Base-by-base conservation (phyloP, 2,888 invertebrate species). In the Lapara coniferarum region DNA sequence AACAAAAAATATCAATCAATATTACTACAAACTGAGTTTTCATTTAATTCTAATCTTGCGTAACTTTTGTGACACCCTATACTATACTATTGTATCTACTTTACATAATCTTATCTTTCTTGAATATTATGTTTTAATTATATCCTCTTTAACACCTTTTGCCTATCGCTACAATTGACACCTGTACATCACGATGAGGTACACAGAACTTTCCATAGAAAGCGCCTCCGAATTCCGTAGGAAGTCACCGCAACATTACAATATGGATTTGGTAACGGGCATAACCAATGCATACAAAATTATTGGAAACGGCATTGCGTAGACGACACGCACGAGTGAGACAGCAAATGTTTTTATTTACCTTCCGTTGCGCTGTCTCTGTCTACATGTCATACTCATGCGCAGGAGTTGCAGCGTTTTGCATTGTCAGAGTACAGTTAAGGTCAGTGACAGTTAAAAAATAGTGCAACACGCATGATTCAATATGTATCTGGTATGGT, bases 231-330 rank as follows among this genome's bases (percentile, higher is more conserved):
- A 75, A 77, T 74, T 72, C 66, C 71, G 63, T 67, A 72, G 75
- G 73, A 74, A 85, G 88, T 86, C 86, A 85, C 85, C 82, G 72
- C 72, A 76, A 79, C 77, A 86, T 88, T 87, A 82, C 76, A 85
- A 86, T 88, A 85, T 81, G 76, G 77, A 80, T 87, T 85, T 85
- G 86, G 85, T 73, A 76, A 76, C 78, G 77, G 71, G 73, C 63
- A 71, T 71, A 79, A 71, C 74, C 80, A 76, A 76, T 84, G 90
- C 87, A 90, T 91, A 86, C 86, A 58, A 78, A 90, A 87, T 83
- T 69, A 78, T 78, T 78, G 72, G 77, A 79, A 63, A 68, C 30
- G 63, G 19, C 49, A 56, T 25, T 30, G 46, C n/a, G 14, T 51
- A 52, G 30, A 37, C 16, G 67, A 12, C 44, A 52, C 37, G 69